Evolutionary conservation across 2,888 invertebrate species (phyloP), one percentile per base, ranked within the genome.

Genomic region (Cremastinae sp.): DNA sequence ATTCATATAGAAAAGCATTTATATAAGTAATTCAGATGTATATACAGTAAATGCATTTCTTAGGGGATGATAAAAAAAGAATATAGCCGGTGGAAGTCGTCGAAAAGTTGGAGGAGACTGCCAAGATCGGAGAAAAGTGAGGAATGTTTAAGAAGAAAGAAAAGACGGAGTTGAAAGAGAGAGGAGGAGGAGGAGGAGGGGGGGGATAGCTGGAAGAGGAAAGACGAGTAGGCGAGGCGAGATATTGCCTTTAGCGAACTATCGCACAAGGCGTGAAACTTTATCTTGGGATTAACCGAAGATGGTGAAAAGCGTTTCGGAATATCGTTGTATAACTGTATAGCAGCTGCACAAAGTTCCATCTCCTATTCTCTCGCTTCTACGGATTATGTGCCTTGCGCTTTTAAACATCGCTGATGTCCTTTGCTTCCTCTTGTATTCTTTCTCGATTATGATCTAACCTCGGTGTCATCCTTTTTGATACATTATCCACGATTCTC

Each of bases 271-370:
- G 78, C 68, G 70, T 68, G 73, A 78, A 79, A 79, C 79, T 79
- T 79, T 70, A 74, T 79, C 79, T 69, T 45, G 59, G 68, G 78
- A 78, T 79, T 79, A 79, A 79, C 75, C 65, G 75, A 74, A 79
- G 78, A 79, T 75, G 78, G 64, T 66, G 70, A 61, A 70, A 75
- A 73, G 74, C 79, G 69, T 70, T 75, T 65, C 54, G 47, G 49
- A 14, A 20, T 20, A 36, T 62, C 47, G 59, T 16, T 18, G 34
- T 51, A 61, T 36, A 58, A 58, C 62, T 64, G 10, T 66, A 54
- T 54, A 66, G 65, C 53, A 28, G 22, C 7, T 43, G 34, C 54
- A 18, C 45, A 70, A 77, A 77, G 77, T 77, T 77, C 65, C 74
- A 51, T 74, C 70, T 70, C 66, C 53, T 41, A 51, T 36, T 38